Evolutionary conservation across 2,888 invertebrate genomes (phyloP).

Genomic region (Phengaris arion): DNA sequence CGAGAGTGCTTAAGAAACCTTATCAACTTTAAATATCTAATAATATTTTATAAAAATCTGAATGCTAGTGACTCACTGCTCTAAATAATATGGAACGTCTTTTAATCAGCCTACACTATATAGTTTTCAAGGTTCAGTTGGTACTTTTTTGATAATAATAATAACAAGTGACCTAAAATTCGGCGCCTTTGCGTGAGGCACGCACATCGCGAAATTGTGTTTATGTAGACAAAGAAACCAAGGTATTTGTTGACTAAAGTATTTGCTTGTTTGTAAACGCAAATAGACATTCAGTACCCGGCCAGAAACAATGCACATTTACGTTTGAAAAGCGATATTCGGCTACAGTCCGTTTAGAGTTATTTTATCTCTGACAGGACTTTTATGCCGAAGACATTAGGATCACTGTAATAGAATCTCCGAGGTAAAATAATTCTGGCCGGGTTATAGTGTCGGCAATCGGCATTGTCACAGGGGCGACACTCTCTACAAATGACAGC

Average conservation of each 20-base stretch:
- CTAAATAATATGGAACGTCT: neutral
- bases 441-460: too few species aligned
- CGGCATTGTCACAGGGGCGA: too few species aligned
- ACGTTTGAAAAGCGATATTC: too few species aligned
- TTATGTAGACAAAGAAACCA: neutral
- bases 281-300: neutral
- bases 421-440: too few species aligned
- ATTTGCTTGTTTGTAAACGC: neutral
- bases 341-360: too few species aligned
- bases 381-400: too few species aligned
- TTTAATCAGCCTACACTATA: neutral
- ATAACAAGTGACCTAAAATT: neutral
- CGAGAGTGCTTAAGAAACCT: neutral
- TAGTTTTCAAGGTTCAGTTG: neutral
- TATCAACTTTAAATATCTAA: neutral
- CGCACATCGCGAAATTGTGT: slow-evolving; percentile 5
- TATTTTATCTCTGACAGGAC: too few species aligned
- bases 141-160: neutral
- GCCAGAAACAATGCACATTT: neutral
- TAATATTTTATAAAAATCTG: neutral
- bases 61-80: neutral
- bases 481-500: too few species aligned
- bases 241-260: neutral
- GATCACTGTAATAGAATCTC: too few species aligned
- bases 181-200: neutral